Percentiles rank a stretch among this genome's conserved stretches.
phyloP scores from a whole-genome alignment of 2,113 vertebrate genomes.

The Turnix velox region DNA sequence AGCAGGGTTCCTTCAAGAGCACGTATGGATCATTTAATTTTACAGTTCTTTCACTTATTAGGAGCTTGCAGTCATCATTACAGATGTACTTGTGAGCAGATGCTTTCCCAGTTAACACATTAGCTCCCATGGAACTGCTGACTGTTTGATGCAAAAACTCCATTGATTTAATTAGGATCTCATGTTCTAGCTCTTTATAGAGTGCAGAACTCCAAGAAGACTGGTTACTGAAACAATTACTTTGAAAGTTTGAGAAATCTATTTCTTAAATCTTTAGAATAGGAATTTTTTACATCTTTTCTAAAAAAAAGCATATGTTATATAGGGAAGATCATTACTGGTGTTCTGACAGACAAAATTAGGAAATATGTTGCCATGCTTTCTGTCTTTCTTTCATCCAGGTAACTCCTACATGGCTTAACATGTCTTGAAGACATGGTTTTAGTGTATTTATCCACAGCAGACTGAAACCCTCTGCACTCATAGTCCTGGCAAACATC shows the following conservation, averaged over 20 bases:
- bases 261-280: background rate
- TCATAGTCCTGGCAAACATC: background rate
- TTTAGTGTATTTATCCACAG: background rate
- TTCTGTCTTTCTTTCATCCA: background rate
- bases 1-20: conserved; percentile 16
- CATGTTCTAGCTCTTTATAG: background rate
- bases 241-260: background rate
- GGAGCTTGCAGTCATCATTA: conserved; percentile 14
- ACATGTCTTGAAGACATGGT: background rate
- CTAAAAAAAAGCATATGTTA: background rate
- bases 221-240: background rate
- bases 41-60: conserved; percentile 20
- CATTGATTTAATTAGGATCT: background rate
- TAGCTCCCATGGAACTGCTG: background rate
- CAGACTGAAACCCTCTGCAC: background rate
- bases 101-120: conserved; percentile 27
- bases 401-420: background rate
- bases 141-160: background rate
- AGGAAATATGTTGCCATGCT: background rate
- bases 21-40: conserved; percentile 23
- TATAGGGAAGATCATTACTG: background rate
- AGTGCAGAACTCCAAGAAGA: background rate
- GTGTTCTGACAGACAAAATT: background rate
- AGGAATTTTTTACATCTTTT: rapidly evolving
- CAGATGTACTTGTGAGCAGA: conserved; percentile 1